Evolutionary conservation across 2,113 vertebrate species (phyloP), one percentile per base, ranked within the genome.

Genomic region (Macrotus californicus): DNA sequence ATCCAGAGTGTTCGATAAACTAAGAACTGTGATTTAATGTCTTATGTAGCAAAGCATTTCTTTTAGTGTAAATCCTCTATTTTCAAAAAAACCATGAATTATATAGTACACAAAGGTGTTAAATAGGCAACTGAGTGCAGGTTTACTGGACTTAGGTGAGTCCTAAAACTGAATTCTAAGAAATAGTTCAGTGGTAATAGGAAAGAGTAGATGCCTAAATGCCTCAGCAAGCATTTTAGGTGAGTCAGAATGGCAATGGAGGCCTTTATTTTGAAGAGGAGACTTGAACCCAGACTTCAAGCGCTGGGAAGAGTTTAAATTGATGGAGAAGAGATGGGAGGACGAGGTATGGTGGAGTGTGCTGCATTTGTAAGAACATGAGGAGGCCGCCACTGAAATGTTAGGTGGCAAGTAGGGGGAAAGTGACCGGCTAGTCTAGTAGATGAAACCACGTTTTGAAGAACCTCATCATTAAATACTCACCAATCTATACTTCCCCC

Each of bases 31-130:
- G 29, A 69, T 82, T 89, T 84, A 46, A 46, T 89, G 67, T 83
- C 26, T 22, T 94, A 67, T 73, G 92, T 94, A 84, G 19, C 18
- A 90, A 87, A 72, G 75, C 34, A 11, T 73, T 36, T 48, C 76
- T 82, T 72, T 81, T 93, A 56, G 10, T 84, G 69, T 61, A 91
- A 88, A 92, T 73, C 13, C 34, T 75, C 22, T 93, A 4, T 82
- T 96, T 96, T 95, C 41, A 84, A n/a, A 96, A 90, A 90, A 90
- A 87, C 36, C 8, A 7, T 59, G 73, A 95, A 61, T 95, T 80
- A 72, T 50, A 39, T 85, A 41, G 18, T 85, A 79, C 34, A 24
- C 41, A 67, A 85, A 85, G 66, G 6, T 70, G 15, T 69, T 93
- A 46, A 91, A 52, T 26, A 59, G 59, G 36, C 16, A 61, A 9